A percentile compares a stretch with the other conserved stretches of the same genome.
These are phyloP conservation scores for Lateolabrax maculatus DNA, from an alignment of 2,797 vertebrate genomes.

Conservation along the genomic window DNA sequence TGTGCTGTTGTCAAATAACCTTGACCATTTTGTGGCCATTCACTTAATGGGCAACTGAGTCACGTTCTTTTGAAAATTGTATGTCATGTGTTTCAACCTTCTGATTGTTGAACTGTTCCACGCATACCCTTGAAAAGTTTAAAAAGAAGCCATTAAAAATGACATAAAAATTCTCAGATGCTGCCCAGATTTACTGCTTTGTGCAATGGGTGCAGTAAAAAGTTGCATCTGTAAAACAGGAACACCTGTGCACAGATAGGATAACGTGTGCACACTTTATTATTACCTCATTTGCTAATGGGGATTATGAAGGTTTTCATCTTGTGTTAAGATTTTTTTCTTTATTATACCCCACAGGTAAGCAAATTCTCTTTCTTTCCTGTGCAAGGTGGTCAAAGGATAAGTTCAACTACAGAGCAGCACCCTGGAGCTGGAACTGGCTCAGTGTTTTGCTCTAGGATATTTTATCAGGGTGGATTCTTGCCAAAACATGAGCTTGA, in stretches of 20 bases:
- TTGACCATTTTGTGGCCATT: background rate
- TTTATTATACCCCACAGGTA: too few species aligned
- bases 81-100: constrained; percentile 5
- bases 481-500: constrained; percentile 39
- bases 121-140: constrained; percentile 24
- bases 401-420: constrained; percentile 31
- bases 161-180: constrained; percentile 31
- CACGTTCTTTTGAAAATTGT: background rate
- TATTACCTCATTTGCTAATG: constrained; percentile 6
- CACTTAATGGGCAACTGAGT: background rate
- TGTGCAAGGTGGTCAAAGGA: constrained; percentile 40
- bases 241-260: constrained; percentile 27
- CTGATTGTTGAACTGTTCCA: constrained; percentile 18
- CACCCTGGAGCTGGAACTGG: background rate
- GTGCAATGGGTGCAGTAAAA: constrained; percentile 24
- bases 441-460: constrained; percentile 17
- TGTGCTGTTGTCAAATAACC: background rate
- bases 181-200: constrained; percentile 20
- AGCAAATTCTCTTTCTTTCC: constrained; percentile 7
- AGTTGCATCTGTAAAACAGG: constrained; percentile 19
- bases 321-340: background rate
- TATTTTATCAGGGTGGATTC: constrained; percentile 29
- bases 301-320: background rate
- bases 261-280: constrained; percentile 2
- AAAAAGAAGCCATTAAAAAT: constrained; percentile 32